A percentile compares a stretch with the other conserved stretches of the same genome.
These are phyloP conservation scores for Manis pentadactyla DNA, from an alignment of 2,797 vertebrate species.

Conservation along the genomic window DNA sequence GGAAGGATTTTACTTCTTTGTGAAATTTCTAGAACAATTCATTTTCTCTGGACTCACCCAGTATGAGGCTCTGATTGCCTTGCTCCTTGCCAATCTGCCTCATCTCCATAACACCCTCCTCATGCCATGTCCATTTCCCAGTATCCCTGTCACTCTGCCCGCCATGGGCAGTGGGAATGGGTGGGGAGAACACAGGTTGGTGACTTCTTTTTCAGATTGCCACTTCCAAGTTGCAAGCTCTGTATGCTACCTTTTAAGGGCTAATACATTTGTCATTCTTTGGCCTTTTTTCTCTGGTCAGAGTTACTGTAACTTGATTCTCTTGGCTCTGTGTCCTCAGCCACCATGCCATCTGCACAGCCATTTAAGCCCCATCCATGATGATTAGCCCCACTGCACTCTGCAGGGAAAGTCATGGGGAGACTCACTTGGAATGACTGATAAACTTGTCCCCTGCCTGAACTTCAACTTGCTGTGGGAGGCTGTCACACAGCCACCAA, in stretches of 20 bases:
- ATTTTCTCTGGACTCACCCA: not conserved
- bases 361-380: not conserved
- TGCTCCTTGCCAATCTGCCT: not conserved
- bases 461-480: conserved; percentile 57
- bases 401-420: not conserved
- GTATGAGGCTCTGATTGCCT: not conserved
- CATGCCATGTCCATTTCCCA: not conserved
- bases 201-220: not conserved
- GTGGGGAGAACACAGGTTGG: not conserved
- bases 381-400: not conserved
- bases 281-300: not conserved
- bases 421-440: conserved; percentile 81
- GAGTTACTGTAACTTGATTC: not conserved
- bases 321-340: not conserved
- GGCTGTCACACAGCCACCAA: conserved; percentile 67
- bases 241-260: not conserved
- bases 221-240: not conserved
- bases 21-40: conserved; percentile 46
- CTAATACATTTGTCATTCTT: conserved; percentile 1
- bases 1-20: conserved; percentile 66
- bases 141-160: not conserved
- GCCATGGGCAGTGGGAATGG: not conserved
- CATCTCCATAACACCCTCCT: not conserved
- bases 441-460: conserved; percentile 80
- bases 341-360: not conserved